These are phyloP conservation scores for Amphipoea oculea DNA, from an alignment of 2,888 invertebrate species.

Conservation along the genomic window DNA sequence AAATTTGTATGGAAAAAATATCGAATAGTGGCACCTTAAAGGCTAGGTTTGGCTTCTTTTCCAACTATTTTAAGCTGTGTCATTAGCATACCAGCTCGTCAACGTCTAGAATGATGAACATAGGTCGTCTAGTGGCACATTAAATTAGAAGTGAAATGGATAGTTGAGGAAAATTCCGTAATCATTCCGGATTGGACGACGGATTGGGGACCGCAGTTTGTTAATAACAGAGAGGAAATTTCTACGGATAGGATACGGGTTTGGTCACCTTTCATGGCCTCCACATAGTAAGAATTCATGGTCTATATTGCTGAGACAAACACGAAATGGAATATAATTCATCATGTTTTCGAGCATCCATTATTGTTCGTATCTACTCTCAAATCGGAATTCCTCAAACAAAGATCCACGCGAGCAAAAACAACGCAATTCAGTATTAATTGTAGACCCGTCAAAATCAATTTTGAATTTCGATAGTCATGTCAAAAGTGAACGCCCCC, in stretches of 20 bases:
- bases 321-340: background rate
- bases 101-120: background rate
- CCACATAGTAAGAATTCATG: background rate
- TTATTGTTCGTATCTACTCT: background rate
- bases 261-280: background rate
- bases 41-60: background rate
- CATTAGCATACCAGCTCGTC: background rate
- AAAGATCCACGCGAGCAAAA: constrained; percentile 14
- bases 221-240: background rate
- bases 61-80: background rate
- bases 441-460: constrained; percentile 25
- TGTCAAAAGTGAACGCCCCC: constrained; percentile 29
- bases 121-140: background rate
- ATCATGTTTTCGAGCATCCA: background rate
- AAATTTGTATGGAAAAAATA: too few relatives aligned
- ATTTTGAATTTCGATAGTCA: constrained; percentile 26
- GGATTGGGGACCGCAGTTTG: background rate
- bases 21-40: too few relatives aligned
- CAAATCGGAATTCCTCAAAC: background rate
- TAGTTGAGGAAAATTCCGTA: constrained; percentile 9
- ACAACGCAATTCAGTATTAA: constrained; percentile 19
- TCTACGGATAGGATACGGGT: background rate
- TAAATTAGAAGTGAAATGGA: background rate
- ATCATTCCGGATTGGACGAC: background rate
- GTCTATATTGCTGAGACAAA: background rate